phyloP scores from a whole-genome alignment of 2,797 vertebrate genomes.

The Enteromius unitaeniatus region DNA sequence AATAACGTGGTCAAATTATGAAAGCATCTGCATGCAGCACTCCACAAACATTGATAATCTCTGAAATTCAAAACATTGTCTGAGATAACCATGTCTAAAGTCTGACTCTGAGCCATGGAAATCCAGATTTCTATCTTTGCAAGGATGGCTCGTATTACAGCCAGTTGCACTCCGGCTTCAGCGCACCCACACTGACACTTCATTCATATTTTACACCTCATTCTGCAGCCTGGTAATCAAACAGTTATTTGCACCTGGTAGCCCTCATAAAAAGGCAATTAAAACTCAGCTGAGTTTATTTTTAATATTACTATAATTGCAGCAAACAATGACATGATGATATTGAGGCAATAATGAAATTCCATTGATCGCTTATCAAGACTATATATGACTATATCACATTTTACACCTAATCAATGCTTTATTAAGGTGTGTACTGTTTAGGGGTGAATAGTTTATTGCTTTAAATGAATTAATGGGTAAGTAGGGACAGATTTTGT shows the following conservation, averaged over 20 bases:
- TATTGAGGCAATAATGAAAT: neutral
- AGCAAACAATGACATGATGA: neutral
- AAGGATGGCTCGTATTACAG: constrained; percentile 33
- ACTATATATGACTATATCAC: neutral
- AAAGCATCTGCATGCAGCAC: constrained; percentile 9
- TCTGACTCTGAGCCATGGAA: constrained; percentile 9
- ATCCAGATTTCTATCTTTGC: constrained; percentile 21
- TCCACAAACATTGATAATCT: constrained; percentile 1
- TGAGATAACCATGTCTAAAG: neutral
- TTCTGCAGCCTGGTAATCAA: constrained; percentile 26
- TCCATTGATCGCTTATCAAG: neutral
- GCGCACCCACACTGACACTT: constrained; percentile 30
- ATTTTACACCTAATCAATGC: neutral
- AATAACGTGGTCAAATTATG: neutral
- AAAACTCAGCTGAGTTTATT: neutral
- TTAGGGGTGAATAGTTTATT: neutral
- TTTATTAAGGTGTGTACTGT: neutral
- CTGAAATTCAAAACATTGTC: neutral
- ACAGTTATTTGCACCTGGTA: constrained; percentile 7
- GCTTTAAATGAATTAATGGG: neutral
- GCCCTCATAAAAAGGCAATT: neutral
- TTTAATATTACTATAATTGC: neutral
- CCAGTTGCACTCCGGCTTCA: constrained; percentile 10
- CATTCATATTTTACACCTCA: constrained; percentile 47
- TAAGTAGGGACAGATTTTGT: neutral